Percentiles rank a stretch among this genome's conserved stretches.
These are phyloP conservation scores for Torymus auratus DNA, from an alignment of 2,888 invertebrate species.

Conservation along the genomic window DNA sequence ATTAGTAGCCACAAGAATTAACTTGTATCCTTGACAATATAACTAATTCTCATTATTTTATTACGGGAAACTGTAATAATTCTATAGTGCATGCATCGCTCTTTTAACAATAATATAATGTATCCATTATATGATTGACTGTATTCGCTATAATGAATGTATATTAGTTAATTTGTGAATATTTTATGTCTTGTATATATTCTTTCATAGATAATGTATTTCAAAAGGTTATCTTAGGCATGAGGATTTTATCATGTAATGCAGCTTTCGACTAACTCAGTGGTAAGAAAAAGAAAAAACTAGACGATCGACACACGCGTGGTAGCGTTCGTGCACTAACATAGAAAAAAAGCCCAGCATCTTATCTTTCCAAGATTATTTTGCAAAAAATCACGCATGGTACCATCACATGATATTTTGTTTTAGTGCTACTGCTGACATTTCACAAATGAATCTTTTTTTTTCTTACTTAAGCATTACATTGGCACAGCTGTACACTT, in stretches of 20 bases:
- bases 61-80: background rate
- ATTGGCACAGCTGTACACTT: too few species aligned
- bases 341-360: background rate
- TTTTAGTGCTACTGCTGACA: too few species aligned
- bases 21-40: too few species aligned
- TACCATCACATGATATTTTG: too few species aligned
- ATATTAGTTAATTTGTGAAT: constrained; percentile 6
- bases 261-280: constrained; percentile 36
- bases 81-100: background rate
- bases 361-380: too few species aligned
- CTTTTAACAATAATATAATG: background rate
- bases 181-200: constrained; percentile 5
- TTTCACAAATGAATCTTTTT: too few species aligned
- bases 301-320: background rate
- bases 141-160: constrained; percentile 5
- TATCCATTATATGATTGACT: background rate
- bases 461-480: too few species aligned
- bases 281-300: constrained; percentile 24
- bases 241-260: constrained; percentile 44
- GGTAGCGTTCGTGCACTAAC: background rate
- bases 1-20: too few species aligned
- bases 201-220: constrained; percentile 41
- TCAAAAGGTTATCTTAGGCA: constrained; percentile 49
- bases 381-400: too few species aligned
- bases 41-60: too few species aligned